A percentile compares a stretch with the other conserved stretches of the same genome.
Conservation (phyloP, 2,797 vertebrate species). For the Acomys russatus region DNA sequence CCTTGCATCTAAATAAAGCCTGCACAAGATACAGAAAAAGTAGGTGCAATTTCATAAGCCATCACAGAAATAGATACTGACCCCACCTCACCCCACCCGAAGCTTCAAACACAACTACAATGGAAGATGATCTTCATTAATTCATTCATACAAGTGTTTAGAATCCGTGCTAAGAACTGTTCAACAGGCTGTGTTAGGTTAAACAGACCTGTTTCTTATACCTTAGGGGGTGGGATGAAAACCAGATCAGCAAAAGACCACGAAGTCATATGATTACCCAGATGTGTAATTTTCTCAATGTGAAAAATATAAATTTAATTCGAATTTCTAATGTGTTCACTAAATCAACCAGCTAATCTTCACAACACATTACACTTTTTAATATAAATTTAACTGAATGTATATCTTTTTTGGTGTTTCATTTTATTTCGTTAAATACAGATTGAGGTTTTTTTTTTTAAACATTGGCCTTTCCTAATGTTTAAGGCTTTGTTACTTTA, state of each 20-base stretch:
- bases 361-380: background rate
- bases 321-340: background rate
- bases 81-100: background rate
- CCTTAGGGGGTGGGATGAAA: background rate
- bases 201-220: background rate
- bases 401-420: background rate
- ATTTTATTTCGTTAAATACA: background rate
- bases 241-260: background rate
- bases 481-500: background rate
- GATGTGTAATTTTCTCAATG: background rate
- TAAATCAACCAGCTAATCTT: background rate
- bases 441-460: background rate
- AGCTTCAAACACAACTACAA: background rate
- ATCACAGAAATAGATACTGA: background rate
- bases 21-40: background rate
- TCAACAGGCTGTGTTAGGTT: background rate
- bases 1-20: background rate
- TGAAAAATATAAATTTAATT: background rate
- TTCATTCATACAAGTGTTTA: background rate
- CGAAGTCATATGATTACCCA: background rate
- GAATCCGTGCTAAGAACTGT: background rate
- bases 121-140: background rate
- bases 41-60: background rate
- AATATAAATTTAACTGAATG: background rate
- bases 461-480: background rate